phyloP scores from a whole-genome alignment of 2,113 vertebrate genomes.

The Uropsilus gracilis region DNA sequence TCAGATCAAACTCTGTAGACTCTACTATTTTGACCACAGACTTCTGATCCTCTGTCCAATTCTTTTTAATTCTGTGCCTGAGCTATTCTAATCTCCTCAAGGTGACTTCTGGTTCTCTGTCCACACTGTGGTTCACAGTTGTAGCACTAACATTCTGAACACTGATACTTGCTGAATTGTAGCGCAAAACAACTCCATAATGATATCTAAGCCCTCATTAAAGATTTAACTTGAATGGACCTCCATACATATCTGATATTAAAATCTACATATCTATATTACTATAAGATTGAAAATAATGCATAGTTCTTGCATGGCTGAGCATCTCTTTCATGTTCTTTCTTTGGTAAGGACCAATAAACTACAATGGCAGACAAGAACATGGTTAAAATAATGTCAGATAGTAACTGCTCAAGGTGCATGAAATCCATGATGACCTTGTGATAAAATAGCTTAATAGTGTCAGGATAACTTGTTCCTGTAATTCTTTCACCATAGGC shows the following conservation, averaged over 20 bases:
- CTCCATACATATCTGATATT: background rate
- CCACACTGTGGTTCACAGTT: background rate
- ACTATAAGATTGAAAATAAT: conserved; percentile 33
- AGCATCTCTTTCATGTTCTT: background rate
- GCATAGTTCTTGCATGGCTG: background rate
- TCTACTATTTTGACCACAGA: background rate
- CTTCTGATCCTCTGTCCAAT: background rate
- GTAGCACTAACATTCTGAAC: background rate
- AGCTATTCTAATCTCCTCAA: background rate
- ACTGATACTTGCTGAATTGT: background rate
- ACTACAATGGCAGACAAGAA: background rate
- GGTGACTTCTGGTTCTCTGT: background rate
- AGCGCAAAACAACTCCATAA: background rate
- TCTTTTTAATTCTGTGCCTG: background rate
- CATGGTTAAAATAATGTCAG: background rate
- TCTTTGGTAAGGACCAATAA: background rate
- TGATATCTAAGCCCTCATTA: background rate
- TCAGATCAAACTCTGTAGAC: background rate
- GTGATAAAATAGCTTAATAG: conserved; percentile 29
- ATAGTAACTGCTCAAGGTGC: background rate
- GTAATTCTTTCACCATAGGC: background rate
- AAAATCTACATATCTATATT: background rate
- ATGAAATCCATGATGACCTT: conserved; percentile 12
- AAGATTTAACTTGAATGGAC: conserved; percentile 9
- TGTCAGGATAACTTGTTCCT: conserved; percentile 13